Conservation (phyloP, 2,797 vertebrate species). For the Catamblyrhynchus diadema region DNA sequence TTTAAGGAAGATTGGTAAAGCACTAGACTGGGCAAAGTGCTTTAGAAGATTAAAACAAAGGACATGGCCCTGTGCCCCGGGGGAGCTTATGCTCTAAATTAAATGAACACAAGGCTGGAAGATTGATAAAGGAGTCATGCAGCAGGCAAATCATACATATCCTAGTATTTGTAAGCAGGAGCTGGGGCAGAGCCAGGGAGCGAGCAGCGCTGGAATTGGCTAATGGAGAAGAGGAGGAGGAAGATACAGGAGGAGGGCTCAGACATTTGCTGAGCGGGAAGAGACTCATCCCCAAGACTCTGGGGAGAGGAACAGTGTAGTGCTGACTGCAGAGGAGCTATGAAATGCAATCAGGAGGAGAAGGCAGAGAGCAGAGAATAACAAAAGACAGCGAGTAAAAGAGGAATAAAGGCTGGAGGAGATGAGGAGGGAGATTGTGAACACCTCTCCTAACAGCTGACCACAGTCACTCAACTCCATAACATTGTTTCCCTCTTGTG, state of each 20-base stretch:
- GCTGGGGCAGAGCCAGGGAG: slow-evolving; percentile 1
- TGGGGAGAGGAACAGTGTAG: background rate
- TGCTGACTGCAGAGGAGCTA: background rate
- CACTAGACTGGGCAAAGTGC: background rate
- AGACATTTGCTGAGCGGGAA: background rate
- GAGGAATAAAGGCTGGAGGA: background rate
- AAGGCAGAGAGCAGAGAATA: background rate
- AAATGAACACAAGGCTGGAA: slow-evolving; percentile 15
- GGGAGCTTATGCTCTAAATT: slow-evolving; percentile 35
- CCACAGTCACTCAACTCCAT: background rate
- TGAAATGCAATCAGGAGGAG: background rate
- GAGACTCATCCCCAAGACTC: background rate
- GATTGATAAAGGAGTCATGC: slow-evolving; percentile 41
- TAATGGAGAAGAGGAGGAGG: background rate
- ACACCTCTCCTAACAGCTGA: background rate
- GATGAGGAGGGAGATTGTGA: background rate
- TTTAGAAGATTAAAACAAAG: slow-evolving; percentile 60
- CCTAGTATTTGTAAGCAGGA: slow-evolving; percentile 39
- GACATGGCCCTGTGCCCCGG: background rate
- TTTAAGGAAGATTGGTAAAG: slow-evolving; percentile 44
- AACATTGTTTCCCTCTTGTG: background rate
- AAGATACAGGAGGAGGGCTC: background rate
- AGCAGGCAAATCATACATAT: slow-evolving; percentile 46
- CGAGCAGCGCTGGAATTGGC: background rate
- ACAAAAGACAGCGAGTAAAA: background rate